Percentiles rank a stretch among this genome's conserved stretches.
Conservation (phyloP, 2,888 invertebrate species). For the Macaria liturata region DNA sequence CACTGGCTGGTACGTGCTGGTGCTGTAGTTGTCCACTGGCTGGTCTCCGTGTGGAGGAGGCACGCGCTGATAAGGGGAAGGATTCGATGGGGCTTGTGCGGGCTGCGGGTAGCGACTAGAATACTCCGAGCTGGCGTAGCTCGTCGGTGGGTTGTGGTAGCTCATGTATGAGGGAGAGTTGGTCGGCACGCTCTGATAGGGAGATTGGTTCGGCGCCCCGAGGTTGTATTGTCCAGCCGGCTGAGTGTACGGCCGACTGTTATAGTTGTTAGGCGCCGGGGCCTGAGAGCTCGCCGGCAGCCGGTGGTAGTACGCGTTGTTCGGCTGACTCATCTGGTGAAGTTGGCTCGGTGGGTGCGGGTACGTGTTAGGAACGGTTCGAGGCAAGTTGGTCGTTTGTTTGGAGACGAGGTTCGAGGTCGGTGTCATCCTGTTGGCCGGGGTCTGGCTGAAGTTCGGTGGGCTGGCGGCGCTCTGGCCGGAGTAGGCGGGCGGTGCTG, state of each 20-base stretch:
- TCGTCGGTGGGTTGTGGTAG: constrained; percentile 80
- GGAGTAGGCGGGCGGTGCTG: constrained; percentile 64
- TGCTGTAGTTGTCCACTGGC: constrained; percentile 65
- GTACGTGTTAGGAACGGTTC: constrained; percentile 67
- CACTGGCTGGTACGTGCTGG: constrained; percentile 59
- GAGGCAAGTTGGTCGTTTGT: constrained; percentile 56
- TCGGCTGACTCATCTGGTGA: constrained; percentile 58
- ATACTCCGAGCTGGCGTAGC: constrained; percentile 73
- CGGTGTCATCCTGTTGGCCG: constrained; percentile 70
- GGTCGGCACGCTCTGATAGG: constrained; percentile 78
- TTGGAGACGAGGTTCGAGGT: constrained; percentile 59
- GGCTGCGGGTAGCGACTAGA: constrained; percentile 72
- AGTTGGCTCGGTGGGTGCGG: constrained; percentile 67
- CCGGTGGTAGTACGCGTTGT: constrained; percentile 72
- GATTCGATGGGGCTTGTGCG: constrained; percentile 78
- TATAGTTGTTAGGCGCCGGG: constrained; percentile 50
- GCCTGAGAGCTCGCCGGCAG: constrained; percentile 59
- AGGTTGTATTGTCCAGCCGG: constrained; percentile 37
- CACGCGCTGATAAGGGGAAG: constrained; percentile 84
- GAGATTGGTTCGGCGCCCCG: constrained; percentile 53
- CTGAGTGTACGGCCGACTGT: constrained; percentile 55
- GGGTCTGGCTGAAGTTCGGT: constrained; percentile 72
- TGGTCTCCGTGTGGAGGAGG: constrained; percentile 82
- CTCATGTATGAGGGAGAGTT: constrained; percentile 73
- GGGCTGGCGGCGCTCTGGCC: constrained; percentile 65